These are phyloP conservation scores for Zapornia atra DNA, from an alignment of 2,113 vertebrate species.

Conservation along the genomic window DNA sequence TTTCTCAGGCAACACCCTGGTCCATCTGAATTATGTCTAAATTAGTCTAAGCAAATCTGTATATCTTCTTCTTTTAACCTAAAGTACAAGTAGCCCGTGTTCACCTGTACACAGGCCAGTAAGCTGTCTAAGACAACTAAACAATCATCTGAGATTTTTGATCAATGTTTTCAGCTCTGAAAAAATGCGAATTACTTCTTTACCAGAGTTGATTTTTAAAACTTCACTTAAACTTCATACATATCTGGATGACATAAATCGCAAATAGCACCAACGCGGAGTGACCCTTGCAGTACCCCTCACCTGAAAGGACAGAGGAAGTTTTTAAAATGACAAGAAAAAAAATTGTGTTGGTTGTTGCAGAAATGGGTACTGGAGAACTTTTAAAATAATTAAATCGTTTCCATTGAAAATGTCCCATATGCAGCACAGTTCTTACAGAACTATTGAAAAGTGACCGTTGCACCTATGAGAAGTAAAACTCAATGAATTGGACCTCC, in stretches of 20 bases:
- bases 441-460: not conserved
- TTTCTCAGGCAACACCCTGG: conserved; percentile 42
- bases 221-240: not conserved
- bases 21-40: conserved; percentile 61
- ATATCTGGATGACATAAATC: not conserved
- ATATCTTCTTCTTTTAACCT: not conserved
- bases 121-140: not conserved
- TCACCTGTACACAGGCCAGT: not conserved
- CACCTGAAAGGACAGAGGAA: not conserved
- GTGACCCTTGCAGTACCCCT: not conserved
- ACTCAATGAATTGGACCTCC: not conserved
- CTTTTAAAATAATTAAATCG: not conserved
- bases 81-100: not conserved
- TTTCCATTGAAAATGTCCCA: not conserved
- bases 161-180: not conserved
- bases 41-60: conserved; percentile 62
- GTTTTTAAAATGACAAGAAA: not conserved
- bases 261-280: not conserved
- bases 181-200: not conserved
- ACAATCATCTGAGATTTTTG: not conserved
- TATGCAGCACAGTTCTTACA: not conserved
- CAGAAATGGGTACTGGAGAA: not conserved
- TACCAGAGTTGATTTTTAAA: not conserved
- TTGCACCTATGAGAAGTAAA: not conserved
- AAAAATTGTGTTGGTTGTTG: not conserved